A percentile compares a stretch with the other conserved stretches of the same genome.
Conservation (phyloP, 2,888 invertebrate species). For the Pycnomerus fuliginosus region DNA sequence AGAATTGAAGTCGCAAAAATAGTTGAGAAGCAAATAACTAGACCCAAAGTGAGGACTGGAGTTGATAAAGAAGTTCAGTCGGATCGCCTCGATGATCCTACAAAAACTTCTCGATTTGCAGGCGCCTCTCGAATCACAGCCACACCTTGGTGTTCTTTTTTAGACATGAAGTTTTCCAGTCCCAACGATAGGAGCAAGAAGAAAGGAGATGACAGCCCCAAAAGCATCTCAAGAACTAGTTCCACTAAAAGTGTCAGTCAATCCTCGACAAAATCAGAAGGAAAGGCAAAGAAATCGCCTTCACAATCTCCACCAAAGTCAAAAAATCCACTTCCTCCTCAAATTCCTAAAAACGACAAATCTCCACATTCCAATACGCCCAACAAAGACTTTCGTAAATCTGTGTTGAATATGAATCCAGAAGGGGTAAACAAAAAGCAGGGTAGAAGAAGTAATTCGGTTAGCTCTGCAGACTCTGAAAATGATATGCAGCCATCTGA, state of each 20-base stretch:
- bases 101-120: constrained; percentile 66
- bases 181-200: constrained; percentile 48
- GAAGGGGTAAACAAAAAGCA: constrained; percentile 46
- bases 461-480: constrained; percentile 54
- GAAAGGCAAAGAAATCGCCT: constrained; percentile 35
- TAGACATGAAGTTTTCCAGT: constrained; percentile 55
- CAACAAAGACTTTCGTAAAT: constrained; percentile 75
- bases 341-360: constrained; percentile 53
- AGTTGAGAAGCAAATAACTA: constrained; percentile 67
- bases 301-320: constrained; percentile 33
- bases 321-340: constrained; percentile 43
- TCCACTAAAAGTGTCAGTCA: constrained; percentile 53
- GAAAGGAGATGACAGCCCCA: constrained; percentile 46
- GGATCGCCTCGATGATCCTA: constrained; percentile 69
- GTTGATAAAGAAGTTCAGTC: constrained; percentile 74
- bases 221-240: constrained; percentile 51
- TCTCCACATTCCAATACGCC: constrained; percentile 51
- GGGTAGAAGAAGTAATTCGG: constrained; percentile 53
- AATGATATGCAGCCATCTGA: constrained; percentile 54
- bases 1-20: constrained; percentile 73
- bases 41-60: constrained; percentile 57
- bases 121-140: constrained; percentile 57
- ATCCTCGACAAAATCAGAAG: constrained; percentile 34
- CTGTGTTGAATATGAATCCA: constrained; percentile 67
- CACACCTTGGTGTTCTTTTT: constrained; percentile 66